These are phyloP conservation scores for Aricia artaxerxes DNA, from an alignment of 2,888 invertebrate genomes.

Conservation along the genomic window DNA sequence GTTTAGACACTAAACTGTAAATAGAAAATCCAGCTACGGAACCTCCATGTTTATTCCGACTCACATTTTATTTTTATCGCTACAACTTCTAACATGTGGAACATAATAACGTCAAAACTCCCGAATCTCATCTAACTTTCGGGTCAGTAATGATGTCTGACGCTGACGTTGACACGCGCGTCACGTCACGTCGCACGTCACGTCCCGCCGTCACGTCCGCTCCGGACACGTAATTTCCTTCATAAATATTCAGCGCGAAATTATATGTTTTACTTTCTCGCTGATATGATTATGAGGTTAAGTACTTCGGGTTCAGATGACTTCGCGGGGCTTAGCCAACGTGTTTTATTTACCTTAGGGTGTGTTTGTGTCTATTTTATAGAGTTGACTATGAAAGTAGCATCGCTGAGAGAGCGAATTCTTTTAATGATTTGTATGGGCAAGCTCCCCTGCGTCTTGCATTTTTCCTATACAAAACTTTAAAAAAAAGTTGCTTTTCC, in stretches of 20 bases:
- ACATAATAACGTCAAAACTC: neutral
- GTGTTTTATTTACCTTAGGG: too few species aligned
- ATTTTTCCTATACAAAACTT: too few species aligned
- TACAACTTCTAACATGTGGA: neutral
- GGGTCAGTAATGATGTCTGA: conserved; percentile 44
- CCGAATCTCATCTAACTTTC: conserved; percentile 25
- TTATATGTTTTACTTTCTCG: conserved; percentile 17
- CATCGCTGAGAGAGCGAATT: too few species aligned
- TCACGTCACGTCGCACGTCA: conserved; percentile 36
- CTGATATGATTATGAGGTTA: conserved; percentile 12
- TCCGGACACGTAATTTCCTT: conserved; percentile 28
- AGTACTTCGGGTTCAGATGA: neutral
- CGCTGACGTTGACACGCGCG: conserved; percentile 47
- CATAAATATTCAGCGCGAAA: conserved; percentile 27
- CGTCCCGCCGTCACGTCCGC: conserved; percentile 32
- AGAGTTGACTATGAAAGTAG: too few species aligned
- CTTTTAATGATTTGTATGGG: too few species aligned
- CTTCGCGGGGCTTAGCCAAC: too few species aligned
- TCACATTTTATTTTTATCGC: neutral
- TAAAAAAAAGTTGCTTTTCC: too few species aligned
- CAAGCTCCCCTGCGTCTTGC: too few species aligned
- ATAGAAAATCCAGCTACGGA: too few species aligned
- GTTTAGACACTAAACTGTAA: too few species aligned
- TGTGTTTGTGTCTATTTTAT: too few species aligned
- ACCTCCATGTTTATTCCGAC: too few species aligned